Base-by-base conservation (phyloP, 2,797 vertebrate genomes). In the Silurus lanzhouensis region DNA sequence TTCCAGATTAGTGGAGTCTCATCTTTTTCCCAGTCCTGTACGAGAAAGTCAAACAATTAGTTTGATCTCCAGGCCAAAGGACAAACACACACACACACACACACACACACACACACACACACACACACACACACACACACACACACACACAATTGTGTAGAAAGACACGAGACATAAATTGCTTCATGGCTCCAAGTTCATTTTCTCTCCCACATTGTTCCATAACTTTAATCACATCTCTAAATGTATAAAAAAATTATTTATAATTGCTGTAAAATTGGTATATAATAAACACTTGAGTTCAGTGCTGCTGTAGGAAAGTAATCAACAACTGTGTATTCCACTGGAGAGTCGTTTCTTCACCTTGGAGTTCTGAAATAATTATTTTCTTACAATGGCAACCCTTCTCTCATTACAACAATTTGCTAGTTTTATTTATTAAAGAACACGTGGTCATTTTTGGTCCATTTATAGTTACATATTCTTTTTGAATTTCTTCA, bases 1-100 rank as follows among this genome's bases (percentile, higher is more conserved):
- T 93, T 93, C 88, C 88, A 91, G 78, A 89, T 77, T 60, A 77
- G 57, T 22, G 66, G 88, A 92, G 75, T 83, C 84, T 77, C 72
- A 27, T 88, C 20, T 71, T 81, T 25, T 64, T 85, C 84, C 57
- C 68, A 75, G 13, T 68, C 9, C 48, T 71, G 77, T 64, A 81
- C 86, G 75, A 70, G 31, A 87, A 81, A 87, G 67, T 68, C 74
- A 78, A 82, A 70, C 82, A 86, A 84, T 90, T 84, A 88, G 75
- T 87, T 81, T 75, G 83, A 90, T 70, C 25, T 71, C 67, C 22
- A 38, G 64, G 76, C 88, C 89, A 90, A 86, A 74, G 78, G 76
- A 85, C 84, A 71, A 82, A 67, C 84, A 85, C 80, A 85, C 48
- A 75, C 48, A 52, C 48, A 52, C 48, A 52, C 48, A 52, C 48